phyloP scores from a whole-genome alignment of 2,113 vertebrate species.

The Catharus minimus region DNA sequence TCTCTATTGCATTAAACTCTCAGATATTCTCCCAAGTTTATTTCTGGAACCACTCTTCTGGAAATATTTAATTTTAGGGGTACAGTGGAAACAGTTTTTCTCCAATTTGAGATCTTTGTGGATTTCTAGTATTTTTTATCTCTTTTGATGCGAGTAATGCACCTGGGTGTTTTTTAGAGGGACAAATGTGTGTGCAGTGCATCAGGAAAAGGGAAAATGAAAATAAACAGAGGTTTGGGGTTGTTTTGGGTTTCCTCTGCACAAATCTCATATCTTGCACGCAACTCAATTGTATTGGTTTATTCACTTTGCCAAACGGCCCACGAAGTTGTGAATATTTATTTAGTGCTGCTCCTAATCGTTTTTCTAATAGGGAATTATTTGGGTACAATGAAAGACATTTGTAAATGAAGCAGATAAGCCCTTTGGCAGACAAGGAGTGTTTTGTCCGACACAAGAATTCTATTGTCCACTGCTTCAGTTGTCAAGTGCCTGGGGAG shows the following conservation, averaged over 20 bases:
- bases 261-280: constrained; percentile 22
- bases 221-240: not conserved
- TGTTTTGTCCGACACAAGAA: constrained; percentile 92
- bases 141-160: not conserved
- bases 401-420: constrained; percentile 97
- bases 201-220: not conserved
- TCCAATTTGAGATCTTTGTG: not conserved
- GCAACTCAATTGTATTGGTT: constrained; percentile 60
- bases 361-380: constrained; percentile 82
- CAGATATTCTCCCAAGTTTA: not conserved
- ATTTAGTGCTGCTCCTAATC: constrained; percentile 82
- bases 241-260: not conserved
- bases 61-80: not conserved
- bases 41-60: not conserved
- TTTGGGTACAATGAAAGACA: constrained; percentile 89
- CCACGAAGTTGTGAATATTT: constrained; percentile 84
- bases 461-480: constrained; percentile 85
- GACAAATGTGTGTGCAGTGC: not conserved
- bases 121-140: not conserved
- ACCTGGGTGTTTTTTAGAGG: not conserved
- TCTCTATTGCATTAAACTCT: not conserved
- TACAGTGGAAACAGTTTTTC: not conserved
- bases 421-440: constrained; percentile 86
- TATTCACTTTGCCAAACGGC: constrained; percentile 72
- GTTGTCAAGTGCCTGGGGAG: constrained; percentile 88